Evolutionary conservation across 2,888 invertebrate genomes (phyloP).

Genomic region (Heliconius hortense): DNA sequence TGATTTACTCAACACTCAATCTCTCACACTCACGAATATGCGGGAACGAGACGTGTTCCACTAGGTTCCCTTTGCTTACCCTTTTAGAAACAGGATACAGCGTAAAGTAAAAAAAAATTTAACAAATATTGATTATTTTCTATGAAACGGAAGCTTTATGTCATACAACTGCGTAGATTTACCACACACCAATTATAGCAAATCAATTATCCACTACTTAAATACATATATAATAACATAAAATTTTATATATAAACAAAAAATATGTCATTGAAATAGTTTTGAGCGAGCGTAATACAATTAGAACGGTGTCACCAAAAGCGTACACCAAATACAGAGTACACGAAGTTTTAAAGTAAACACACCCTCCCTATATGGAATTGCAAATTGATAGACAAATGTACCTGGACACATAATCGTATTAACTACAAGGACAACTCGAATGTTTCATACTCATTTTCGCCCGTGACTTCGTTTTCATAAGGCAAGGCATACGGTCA

Average conservation of each 20-base stretch:
- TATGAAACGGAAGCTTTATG: no score
- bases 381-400: conserved; percentile 63
- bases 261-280: conserved; percentile 43
- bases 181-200: background rate
- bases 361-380: conserved; percentile 61
- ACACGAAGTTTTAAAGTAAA: conserved; percentile 62
- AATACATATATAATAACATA: background rate
- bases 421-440: conserved; percentile 47
- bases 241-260: conserved; percentile 17
- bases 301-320: conserved; percentile 67
- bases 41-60: no score
- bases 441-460: background rate
- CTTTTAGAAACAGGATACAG: no score
- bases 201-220: background rate
- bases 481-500: no score
- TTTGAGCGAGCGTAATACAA: conserved; percentile 50
- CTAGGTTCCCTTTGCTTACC: no score
- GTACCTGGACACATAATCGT: conserved; percentile 45
- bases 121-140: no score
- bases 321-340: conserved; percentile 61
- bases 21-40: no score
- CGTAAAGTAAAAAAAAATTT: no score
- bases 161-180: no score
- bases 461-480: background rate
- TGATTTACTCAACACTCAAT: no score